phyloP scores from a whole-genome alignment of 2,888 invertebrate genomes.

The Helicoverpa assulta region DNA sequence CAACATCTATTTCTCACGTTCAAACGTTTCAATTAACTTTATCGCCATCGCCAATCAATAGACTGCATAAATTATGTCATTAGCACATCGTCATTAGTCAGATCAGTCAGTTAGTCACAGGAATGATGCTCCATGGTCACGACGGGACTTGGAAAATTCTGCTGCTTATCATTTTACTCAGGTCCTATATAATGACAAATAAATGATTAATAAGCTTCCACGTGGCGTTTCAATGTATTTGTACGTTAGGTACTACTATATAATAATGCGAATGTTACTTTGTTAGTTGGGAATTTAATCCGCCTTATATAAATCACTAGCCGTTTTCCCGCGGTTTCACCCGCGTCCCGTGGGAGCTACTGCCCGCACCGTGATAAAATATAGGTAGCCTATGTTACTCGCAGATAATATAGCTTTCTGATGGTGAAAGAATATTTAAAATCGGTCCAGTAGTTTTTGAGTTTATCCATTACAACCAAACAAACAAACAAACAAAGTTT shows the following conservation, averaged over 20 bases:
- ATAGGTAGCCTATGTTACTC: too few species aligned
- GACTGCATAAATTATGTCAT: constrained; percentile 39
- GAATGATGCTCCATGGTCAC: constrained; percentile 34
- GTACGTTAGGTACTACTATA: background rate
- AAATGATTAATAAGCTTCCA: constrained; percentile 54
- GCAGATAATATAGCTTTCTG: too few species aligned
- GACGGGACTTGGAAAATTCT: constrained; percentile 55
- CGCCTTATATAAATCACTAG: too few species aligned
- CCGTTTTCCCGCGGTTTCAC: too few species aligned
- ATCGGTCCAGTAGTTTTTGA: too few species aligned
- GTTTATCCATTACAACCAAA: too few species aligned
- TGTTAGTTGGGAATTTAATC: too few species aligned
- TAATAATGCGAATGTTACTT: background rate
- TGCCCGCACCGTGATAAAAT: too few species aligned
- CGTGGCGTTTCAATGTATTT: constrained; percentile 40
- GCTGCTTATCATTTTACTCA: constrained; percentile 43
- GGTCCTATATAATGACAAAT: constrained; percentile 49
- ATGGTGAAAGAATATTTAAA: too few species aligned
- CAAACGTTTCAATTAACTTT: constrained; percentile 47
- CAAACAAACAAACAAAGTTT: too few species aligned
- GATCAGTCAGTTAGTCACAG: constrained; percentile 11
- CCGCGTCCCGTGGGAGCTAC: too few species aligned
- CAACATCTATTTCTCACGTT: background rate
- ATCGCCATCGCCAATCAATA: constrained; percentile 11
- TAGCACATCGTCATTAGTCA: constrained; percentile 32